Evolutionary conservation across 2,797 vertebrate genomes (phyloP).

Genomic region (Squalus acanthias): DNA sequence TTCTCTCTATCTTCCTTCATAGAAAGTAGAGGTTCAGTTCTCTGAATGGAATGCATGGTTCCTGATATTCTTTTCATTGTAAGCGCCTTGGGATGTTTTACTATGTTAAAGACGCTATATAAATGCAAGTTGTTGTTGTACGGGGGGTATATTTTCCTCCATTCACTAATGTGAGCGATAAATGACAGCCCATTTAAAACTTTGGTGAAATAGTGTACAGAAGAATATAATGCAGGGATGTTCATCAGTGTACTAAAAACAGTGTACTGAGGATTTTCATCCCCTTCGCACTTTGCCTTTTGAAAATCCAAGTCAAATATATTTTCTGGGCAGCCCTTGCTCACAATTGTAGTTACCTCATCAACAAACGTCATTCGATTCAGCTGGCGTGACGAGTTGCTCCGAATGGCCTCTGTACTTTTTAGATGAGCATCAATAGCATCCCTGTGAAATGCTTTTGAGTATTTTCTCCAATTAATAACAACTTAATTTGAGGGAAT

Average conservation of each 20-base stretch:
- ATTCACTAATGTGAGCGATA: neutral
- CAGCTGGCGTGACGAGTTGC: too few relatives aligned
- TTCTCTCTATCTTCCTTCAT: neutral
- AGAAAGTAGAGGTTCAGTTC: neutral
- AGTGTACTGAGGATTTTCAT: neutral
- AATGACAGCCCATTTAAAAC: neutral
- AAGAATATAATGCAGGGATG: neutral
- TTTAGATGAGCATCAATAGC: neutral
- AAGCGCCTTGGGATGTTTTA: neutral
- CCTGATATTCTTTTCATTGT: neutral
- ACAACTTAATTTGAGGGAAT: neutral
- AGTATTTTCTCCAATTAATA: neutral
- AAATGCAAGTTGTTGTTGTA: neutral
- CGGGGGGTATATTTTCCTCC: neutral
- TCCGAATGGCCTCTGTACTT: neutral
- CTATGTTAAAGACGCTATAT: neutral
- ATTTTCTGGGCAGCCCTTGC: neutral
- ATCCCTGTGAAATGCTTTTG: neutral
- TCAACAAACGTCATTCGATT: neutral
- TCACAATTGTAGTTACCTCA: neutral
- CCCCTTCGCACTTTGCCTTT: neutral
- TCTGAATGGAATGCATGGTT: neutral
- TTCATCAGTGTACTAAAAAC: neutral
- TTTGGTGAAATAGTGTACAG: neutral
- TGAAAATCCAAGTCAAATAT: neutral